Conservation (phyloP, 2,113 vertebrate species). For the Colossoma macropomum region DNA sequence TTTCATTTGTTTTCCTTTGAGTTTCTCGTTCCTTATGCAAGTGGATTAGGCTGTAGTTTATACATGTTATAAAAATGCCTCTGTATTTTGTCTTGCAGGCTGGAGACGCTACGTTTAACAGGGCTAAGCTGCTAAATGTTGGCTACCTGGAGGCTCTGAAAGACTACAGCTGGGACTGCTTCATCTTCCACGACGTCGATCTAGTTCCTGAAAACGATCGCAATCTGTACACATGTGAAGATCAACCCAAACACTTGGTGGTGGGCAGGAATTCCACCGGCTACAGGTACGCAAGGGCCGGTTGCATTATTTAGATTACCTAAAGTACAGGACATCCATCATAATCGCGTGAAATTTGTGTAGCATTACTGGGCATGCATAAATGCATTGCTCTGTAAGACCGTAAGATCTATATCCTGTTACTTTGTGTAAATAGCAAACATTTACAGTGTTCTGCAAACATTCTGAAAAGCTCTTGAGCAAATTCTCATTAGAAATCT, state of each 20-base stretch:
- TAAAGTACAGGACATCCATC: background rate
- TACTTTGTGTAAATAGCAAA: background rate
- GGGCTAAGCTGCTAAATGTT: constrained; percentile 94
- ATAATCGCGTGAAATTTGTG: background rate
- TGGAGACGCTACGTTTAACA: constrained; percentile 88
- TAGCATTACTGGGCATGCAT: background rate
- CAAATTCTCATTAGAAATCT: background rate
- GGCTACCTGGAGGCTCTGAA: constrained; percentile 94
- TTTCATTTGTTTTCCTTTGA: too few species aligned
- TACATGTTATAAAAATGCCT: background rate
- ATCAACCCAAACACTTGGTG: constrained; percentile 93
- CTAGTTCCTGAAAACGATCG: constrained; percentile 94
- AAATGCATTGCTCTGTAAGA: background rate
- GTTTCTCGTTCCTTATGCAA: too few species aligned
- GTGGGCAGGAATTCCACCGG: constrained; percentile 95
- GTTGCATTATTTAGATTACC: background rate
- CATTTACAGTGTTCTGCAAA: background rate
- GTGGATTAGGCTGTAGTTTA: background rate
- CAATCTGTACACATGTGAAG: constrained; percentile 89
- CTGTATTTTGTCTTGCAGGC: constrained; percentile 73
- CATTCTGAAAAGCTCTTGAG: background rate
- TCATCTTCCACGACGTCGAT: constrained; percentile 97
- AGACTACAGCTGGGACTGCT: constrained; percentile 91
- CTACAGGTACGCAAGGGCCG: constrained; percentile 83
- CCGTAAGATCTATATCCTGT: background rate